phyloP scores from a whole-genome alignment of 2,113 vertebrate genomes.

The Oceanites oceanicus region DNA sequence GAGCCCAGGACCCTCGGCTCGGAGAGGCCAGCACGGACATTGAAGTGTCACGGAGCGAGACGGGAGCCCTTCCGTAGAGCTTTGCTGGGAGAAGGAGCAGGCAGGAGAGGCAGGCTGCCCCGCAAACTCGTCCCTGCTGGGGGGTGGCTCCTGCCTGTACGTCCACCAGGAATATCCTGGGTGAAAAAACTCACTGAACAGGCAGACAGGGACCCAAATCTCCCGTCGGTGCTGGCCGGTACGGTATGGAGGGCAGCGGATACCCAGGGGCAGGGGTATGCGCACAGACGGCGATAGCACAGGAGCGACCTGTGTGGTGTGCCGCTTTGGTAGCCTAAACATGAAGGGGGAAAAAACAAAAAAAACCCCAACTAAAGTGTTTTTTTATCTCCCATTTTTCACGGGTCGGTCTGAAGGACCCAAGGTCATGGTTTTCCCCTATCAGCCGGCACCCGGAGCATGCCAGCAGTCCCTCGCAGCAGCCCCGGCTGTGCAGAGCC shows the following conservation, averaged over 20 bases:
- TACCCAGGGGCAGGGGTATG: background rate
- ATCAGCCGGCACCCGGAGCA: accelerated
- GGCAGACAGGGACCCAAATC: background rate
- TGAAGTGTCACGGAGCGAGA: accelerated
- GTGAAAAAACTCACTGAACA: background rate
- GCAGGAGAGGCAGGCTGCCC: background rate
- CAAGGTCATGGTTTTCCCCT: background rate
- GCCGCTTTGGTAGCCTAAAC: background rate
- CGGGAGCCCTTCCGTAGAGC: background rate
- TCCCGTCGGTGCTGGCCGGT: background rate
- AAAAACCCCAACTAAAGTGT: too few relatives aligned
- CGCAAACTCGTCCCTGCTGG: background rate
- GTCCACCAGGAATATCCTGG: background rate
- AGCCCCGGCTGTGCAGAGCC: background rate
- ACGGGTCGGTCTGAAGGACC: background rate
- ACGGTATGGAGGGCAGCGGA: background rate
- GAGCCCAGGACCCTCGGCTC: too few relatives aligned
- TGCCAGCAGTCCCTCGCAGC: background rate
- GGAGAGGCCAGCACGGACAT: background rate
- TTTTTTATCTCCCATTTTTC: background rate
- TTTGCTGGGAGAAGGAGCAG: background rate
- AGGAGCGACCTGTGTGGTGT: accelerated
- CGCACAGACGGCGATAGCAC: accelerated
- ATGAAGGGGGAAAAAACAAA: background rate
- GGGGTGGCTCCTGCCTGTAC: background rate